phyloP scores from a whole-genome alignment of 1,140 invertebrate species.

The Adoxophyes honmai region DNA sequence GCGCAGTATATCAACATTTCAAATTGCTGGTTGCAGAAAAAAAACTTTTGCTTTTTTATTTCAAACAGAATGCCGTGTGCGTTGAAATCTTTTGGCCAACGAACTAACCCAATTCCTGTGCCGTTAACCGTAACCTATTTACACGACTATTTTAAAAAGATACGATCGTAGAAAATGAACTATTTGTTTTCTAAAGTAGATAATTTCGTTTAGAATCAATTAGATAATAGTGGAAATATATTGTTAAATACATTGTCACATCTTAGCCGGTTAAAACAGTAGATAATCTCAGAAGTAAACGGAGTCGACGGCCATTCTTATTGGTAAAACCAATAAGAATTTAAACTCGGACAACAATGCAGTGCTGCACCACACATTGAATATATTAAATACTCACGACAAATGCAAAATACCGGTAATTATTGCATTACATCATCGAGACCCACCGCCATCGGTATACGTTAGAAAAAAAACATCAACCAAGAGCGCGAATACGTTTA shows the following conservation, averaged over 20 bases:
- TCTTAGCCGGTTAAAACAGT: too few species aligned
- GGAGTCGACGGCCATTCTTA: too few species aligned
- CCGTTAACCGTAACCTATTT: conserved; percentile 13
- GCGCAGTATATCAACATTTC: background rate
- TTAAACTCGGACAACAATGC: too few species aligned
- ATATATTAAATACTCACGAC: conserved; percentile 26
- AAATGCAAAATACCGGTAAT: conserved; percentile 45
- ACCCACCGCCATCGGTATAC: conserved; percentile 23
- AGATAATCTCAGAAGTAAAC: too few species aligned
- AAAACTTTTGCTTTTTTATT: background rate
- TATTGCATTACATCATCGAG: conserved; percentile 42
- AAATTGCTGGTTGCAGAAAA: background rate
- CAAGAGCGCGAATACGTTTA: conserved; percentile 41
- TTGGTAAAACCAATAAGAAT: too few species aligned
- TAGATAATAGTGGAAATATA: too few species aligned
- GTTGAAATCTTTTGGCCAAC: conserved; percentile 14
- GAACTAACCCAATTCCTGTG: conserved; percentile 8
- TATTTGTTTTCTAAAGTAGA: background rate
- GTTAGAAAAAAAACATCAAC: conserved; percentile 33
- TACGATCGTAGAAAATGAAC: background rate
- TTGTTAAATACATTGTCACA: too few species aligned
- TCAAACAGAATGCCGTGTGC: background rate
- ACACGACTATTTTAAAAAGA: conserved; percentile 7
- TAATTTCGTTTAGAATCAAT: too few species aligned
- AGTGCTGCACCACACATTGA: conserved; percentile 1